phyloP scores from a whole-genome alignment of 2,797 vertebrate genomes.

The Delichon dasypus region DNA sequence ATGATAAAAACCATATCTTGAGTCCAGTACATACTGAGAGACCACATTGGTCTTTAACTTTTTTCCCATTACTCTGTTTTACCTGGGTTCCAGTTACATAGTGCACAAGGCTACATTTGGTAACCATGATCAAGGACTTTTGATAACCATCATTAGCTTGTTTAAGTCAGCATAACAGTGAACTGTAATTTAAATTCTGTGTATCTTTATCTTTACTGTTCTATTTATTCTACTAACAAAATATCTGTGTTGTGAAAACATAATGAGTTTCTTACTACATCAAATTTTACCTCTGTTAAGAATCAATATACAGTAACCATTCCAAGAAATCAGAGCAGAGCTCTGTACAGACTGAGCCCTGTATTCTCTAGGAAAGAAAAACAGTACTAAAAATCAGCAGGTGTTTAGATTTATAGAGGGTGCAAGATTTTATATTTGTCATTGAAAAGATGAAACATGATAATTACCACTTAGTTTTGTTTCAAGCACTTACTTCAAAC shows the following conservation, averaged over 20 bases:
- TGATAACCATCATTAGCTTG: not conserved
- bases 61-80: not conserved
- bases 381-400: not conserved
- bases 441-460: not conserved
- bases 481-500: not conserved
- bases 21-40: not conserved
- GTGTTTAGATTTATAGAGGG: not conserved
- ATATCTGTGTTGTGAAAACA: not conserved
- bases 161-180: not conserved
- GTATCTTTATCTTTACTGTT: not conserved
- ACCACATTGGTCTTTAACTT: not conserved
- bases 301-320: not conserved
- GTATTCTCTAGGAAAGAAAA: not conserved
- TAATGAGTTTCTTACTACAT: not conserved
- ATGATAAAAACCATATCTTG: not conserved
- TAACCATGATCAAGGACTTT: not conserved
- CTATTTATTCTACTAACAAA: not conserved
- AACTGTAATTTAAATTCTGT: not conserved
- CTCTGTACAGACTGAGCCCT: not conserved
- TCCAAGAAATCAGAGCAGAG: not conserved
- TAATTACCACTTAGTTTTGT: not conserved
- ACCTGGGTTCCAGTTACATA: not conserved
- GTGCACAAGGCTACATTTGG: not conserved
- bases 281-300: not conserved
- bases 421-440: not conserved